A percentile compares a stretch with the other conserved stretches of the same genome.
Conservation (phyloP, 1,140 invertebrate genomes). For the Sipha flava region DNA sequence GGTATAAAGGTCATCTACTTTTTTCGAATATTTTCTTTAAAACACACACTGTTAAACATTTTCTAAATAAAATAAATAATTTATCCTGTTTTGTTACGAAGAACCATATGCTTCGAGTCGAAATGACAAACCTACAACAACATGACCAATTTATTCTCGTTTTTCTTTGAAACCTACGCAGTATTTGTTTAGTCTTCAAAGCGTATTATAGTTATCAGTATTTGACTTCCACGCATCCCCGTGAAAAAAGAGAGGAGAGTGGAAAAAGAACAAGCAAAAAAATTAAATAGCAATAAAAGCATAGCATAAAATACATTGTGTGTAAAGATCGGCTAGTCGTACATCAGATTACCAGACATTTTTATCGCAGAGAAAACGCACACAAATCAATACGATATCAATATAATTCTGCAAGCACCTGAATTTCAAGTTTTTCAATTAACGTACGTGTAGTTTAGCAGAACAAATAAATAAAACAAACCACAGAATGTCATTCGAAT, state of each 20-base stretch:
- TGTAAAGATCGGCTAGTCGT: not conserved
- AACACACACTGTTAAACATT: too few relatives aligned
- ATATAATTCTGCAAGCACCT: not conserved
- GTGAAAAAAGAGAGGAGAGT: too few relatives aligned
- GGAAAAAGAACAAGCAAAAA: not conserved
- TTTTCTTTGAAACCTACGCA: not conserved
- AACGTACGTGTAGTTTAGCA: too few relatives aligned
- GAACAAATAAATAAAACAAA: too few relatives aligned
- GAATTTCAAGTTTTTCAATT: not conserved
- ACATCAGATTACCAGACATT: not conserved
- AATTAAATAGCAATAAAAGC: not conserved
- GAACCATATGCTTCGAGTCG: not conserved
- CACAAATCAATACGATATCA: not conserved
- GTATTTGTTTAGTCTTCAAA: not conserved
- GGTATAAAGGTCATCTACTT: too few relatives aligned
- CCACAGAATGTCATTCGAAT: too few relatives aligned
- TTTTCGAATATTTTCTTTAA: too few relatives aligned
- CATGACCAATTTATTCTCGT: not conserved
- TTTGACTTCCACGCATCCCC: not conserved
- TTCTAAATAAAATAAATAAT: too few relatives aligned
- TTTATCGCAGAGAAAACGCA: not conserved
- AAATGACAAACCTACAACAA: not conserved
- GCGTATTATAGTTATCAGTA: not conserved
- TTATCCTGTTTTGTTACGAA: too few relatives aligned
- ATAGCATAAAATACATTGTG: not conserved